Percentiles rank a stretch among this genome's conserved stretches.
Conservation (phyloP, 2,888 invertebrate genomes). For the Eupithecia pulchellata region DNA sequence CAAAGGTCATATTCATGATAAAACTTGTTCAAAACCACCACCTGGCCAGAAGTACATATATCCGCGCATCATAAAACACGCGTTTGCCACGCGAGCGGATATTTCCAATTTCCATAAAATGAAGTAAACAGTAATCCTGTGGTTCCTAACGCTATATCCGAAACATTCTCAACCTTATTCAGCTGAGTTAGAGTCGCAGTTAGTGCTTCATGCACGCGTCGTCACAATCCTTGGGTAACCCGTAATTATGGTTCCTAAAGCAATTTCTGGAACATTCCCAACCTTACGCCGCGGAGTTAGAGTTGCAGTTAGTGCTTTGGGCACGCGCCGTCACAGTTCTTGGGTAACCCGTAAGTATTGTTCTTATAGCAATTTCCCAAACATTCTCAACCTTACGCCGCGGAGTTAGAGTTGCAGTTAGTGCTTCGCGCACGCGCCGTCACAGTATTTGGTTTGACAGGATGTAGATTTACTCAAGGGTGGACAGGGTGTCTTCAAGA, state of each 20-base stretch:
- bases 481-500: slow-evolving; percentile 70
- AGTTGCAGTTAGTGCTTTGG: slow-evolving; percentile 32
- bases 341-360: slow-evolving; percentile 51
- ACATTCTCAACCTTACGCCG: slow-evolving; percentile 39
- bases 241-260: slow-evolving; percentile 28
- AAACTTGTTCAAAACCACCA: slow-evolving; percentile 12
- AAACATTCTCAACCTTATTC: no score
- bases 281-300: slow-evolving; percentile 42
- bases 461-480: slow-evolving; percentile 71
- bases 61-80: slow-evolving; percentile 57
- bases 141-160: no score
- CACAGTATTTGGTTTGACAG: slow-evolving; percentile 66
- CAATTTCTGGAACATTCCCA: slow-evolving; percentile 21
- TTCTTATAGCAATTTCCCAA: slow-evolving; percentile 15
- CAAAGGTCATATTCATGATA: not conserved
- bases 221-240: no score
- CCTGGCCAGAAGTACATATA: slow-evolving; percentile 52
- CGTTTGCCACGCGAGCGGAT: slow-evolving; percentile 79
- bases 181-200: no score
- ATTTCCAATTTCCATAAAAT: slow-evolving; percentile 72
- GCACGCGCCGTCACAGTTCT: slow-evolving; percentile 68
- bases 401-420: slow-evolving; percentile 28
- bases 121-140: no score
- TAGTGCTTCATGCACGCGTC: no score
- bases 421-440: slow-evolving; percentile 62